Conservation (phyloP, 2,113 vertebrate genomes). For the Thunnus thynnus region DNA sequence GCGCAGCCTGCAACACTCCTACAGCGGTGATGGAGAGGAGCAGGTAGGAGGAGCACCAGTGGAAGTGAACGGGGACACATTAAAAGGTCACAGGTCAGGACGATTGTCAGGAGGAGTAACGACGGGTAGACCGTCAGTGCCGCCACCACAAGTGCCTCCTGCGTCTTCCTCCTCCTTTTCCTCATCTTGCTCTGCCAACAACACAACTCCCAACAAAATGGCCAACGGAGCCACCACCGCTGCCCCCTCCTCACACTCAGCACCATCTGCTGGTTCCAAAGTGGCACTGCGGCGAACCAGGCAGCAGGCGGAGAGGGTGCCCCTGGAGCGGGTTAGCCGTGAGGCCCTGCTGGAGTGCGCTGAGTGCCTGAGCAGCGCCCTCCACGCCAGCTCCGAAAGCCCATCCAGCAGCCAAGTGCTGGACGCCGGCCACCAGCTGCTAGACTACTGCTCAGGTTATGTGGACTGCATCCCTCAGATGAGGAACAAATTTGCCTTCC, state of each 20-base stretch:
- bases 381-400: slow-evolving; percentile 86
- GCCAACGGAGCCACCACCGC: slow-evolving; percentile 86
- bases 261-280: slow-evolving; percentile 85
- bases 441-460: slow-evolving; percentile 98
- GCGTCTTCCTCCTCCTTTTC: slow-evolving; percentile 71
- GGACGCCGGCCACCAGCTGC: slow-evolving; percentile 96
- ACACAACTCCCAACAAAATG: slow-evolving; percentile 88
- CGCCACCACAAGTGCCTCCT: slow-evolving; percentile 96
- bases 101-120: slow-evolving; percentile 82
- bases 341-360: slow-evolving; percentile 95
- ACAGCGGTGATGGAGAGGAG: slow-evolving; percentile 83
- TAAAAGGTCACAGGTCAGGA: slow-evolving; percentile 83
- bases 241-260: slow-evolving; percentile 77
- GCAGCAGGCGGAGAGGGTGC: slow-evolving; percentile 90
- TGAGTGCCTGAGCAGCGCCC: slow-evolving; percentile 90
- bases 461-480: slow-evolving; percentile 98
- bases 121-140: slow-evolving; percentile 88
- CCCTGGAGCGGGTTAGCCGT: slow-evolving; percentile 92
- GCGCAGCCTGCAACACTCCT: slow-evolving; percentile 87
- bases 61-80: slow-evolving; percentile 87
- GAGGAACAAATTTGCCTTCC: slow-evolving; percentile 98
- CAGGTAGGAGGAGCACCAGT: slow-evolving; percentile 77
- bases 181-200: slow-evolving; percentile 68
- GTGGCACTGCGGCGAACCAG: slow-evolving; percentile 91
- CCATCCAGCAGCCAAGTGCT: slow-evolving; percentile 94